Conservation (phyloP, 2,888 invertebrate species). For the Mesorhabditis spiculigera region DNA sequence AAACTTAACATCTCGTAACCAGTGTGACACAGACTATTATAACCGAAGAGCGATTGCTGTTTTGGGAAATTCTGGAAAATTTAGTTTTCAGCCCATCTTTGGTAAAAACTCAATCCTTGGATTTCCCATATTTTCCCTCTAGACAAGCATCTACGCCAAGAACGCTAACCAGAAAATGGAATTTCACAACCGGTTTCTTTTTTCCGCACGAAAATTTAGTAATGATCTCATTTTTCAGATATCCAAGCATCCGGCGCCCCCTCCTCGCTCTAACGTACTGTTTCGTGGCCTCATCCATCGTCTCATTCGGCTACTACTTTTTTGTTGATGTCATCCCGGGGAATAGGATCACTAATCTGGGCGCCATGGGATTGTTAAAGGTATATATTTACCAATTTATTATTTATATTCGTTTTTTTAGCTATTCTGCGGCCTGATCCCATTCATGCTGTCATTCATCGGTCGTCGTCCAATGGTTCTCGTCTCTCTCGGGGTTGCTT, state of each 20-base stretch:
- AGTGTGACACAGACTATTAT: too few relatives aligned
- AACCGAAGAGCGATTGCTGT: too few relatives aligned
- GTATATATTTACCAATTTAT: conserved; percentile 12
- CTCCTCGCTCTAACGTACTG: conserved; percentile 47
- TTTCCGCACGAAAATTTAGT: too few relatives aligned
- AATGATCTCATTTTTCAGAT: too few relatives aligned
- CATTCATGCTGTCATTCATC: conserved; percentile 41
- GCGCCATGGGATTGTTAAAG: conserved; percentile 37
- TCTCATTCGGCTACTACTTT: conserved; percentile 46
- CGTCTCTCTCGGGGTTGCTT: conserved; percentile 29
- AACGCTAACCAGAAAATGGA: too few relatives aligned
- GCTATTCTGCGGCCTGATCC: conserved; percentile 42
- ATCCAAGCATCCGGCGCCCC: conserved; percentile 18
- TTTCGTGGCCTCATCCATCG: conserved; percentile 43
- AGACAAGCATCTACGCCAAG: too few relatives aligned
- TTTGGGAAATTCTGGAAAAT: too few relatives aligned
- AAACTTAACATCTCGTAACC: too few relatives aligned
- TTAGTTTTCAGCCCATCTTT: too few relatives aligned
- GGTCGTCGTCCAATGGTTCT: conserved; percentile 39
- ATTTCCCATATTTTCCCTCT: too few relatives aligned
- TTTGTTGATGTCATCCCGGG: conserved; percentile 48
- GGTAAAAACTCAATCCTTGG: too few relatives aligned
- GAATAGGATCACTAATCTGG: conserved; percentile 41
- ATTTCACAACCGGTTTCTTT: too few relatives aligned
- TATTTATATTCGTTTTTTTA: conserved; percentile 9